Percentiles rank a stretch among this genome's conserved stretches.
Evolutionary conservation across 2,888 invertebrate species (phyloP).

Genomic region (Acleris cristana): DNA sequence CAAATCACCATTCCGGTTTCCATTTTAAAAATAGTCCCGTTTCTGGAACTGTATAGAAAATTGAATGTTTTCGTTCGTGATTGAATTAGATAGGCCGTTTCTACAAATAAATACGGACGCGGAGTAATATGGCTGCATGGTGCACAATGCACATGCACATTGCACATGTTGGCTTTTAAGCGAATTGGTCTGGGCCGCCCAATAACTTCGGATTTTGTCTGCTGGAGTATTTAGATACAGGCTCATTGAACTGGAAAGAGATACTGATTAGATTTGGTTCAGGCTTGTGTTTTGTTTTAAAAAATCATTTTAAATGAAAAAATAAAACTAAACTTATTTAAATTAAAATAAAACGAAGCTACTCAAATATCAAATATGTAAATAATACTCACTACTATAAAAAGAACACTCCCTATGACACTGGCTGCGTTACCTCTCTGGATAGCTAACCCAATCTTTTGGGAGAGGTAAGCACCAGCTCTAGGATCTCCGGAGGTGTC

Average conservation of each 20-base stretch:
- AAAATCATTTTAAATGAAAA: too few species aligned
- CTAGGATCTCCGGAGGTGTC: too few species aligned
- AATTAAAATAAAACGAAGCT: too few species aligned
- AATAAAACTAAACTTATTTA: too few species aligned
- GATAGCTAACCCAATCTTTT: too few species aligned
- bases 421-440: too few species aligned
- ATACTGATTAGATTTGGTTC: neutral
- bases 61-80: conserved; percentile 35
- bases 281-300: neutral
- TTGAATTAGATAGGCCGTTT: conserved; percentile 41
- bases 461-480: too few species aligned
- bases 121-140: conserved; percentile 45
- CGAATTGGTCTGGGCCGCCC: conserved; percentile 56
- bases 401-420: too few species aligned
- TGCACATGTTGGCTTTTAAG: conserved; percentile 59
- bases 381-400: too few species aligned
- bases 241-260: conserved; percentile 1
- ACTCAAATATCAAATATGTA: too few species aligned
- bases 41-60: conserved; percentile 11
- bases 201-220: conserved; percentile 15
- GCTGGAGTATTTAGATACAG: conserved; percentile 9
- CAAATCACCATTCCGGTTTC: conserved; percentile 17
- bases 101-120: conserved; percentile 52
- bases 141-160: conserved; percentile 38
- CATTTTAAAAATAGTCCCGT: conserved; percentile 8